Conservation (phyloP, 2,113 vertebrate species). For the Tragelaphus buxtoni region DNA sequence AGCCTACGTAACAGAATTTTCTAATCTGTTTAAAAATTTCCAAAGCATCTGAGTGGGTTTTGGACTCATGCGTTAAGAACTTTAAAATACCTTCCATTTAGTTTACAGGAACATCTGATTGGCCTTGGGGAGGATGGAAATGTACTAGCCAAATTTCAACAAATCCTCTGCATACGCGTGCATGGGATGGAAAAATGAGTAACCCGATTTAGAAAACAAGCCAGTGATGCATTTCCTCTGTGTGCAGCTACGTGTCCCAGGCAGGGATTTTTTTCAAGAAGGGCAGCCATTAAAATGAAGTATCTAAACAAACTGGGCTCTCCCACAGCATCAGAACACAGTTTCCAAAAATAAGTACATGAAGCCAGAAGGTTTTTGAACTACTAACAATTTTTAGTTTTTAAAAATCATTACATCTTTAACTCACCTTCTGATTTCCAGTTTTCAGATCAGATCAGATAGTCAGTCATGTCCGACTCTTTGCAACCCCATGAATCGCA, state of each 20-base stretch:
- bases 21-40: conserved; percentile 40
- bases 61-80: not conserved
- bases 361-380: not conserved
- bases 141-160: conserved; percentile 11
- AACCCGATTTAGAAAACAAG: not conserved
- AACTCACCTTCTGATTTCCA: not conserved
- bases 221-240: not conserved
- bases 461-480: too few relatives aligned
- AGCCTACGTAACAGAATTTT: not conserved
- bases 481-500: too few relatives aligned
- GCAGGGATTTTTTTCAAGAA: not conserved
- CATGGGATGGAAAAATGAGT: conserved; percentile 1
- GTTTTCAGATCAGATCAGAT: not conserved
- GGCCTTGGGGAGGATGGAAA: conserved; percentile 37
- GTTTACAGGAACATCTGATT: conserved; percentile 23
- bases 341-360: not conserved
- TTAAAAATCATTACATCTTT: not conserved
- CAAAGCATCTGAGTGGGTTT: not conserved
- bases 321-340: not conserved
- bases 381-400: not conserved
- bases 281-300: not conserved
- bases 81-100: conserved; percentile 7
- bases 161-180: not conserved
- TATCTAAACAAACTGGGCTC: not conserved
- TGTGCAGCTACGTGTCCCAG: not conserved